Percentiles rank a stretch among this genome's conserved stretches.
These are phyloP conservation scores for Gymnosoma rotundatum DNA, from an alignment of 2,888 invertebrate genomes.

Conservation along the genomic window DNA sequence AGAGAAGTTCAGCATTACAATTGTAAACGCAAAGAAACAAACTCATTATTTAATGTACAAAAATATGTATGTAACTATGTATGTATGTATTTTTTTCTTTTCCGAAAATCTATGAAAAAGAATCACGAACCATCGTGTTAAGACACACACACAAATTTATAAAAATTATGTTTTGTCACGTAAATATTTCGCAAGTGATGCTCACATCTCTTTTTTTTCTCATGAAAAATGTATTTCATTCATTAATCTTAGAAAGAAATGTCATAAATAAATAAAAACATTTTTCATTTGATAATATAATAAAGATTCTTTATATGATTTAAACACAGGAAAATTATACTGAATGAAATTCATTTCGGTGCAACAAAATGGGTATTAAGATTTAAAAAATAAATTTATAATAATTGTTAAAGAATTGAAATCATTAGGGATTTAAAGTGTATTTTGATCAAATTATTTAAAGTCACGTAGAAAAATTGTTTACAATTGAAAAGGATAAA, in stretches of 20 bases:
- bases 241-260: too few relatives aligned
- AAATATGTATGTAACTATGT: too few relatives aligned
- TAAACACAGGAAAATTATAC: too few relatives aligned
- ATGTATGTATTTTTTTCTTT: not conserved
- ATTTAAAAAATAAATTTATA: too few relatives aligned
- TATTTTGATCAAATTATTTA: not conserved
- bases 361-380: too few relatives aligned
- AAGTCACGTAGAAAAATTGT: not conserved
- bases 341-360: too few relatives aligned
- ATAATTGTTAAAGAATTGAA: not conserved
- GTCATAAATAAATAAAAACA: too few relatives aligned
- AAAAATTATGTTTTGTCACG: conserved; percentile 25
- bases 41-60: too few relatives aligned
- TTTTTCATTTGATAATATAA: too few relatives aligned
- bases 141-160: not conserved
- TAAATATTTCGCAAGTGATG: conserved; percentile 13
- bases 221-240: not conserved
- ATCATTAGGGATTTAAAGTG: not conserved
- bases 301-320: too few relatives aligned
- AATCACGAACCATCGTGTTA: not conserved
- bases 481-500: not conserved
- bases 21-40: too few relatives aligned
- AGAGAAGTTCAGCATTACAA: not conserved
- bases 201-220: not conserved
- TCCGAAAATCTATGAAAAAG: not conserved